phyloP scores from a whole-genome alignment of 2,113 vertebrate species.

The Zingel zingel region DNA sequence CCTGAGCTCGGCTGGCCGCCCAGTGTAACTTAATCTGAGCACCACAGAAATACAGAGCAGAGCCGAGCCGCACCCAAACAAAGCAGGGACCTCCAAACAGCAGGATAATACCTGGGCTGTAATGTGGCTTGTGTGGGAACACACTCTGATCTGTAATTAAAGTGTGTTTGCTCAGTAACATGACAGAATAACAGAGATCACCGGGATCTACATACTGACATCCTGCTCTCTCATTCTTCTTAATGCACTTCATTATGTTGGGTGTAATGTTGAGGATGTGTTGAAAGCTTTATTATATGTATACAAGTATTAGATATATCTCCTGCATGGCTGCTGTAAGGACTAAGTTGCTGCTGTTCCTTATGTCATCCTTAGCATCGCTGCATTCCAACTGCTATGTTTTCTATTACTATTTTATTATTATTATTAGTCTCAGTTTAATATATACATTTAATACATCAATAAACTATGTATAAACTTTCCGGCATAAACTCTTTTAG shows the following conservation, averaged over 20 bases:
- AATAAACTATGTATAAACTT: no score
- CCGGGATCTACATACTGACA: constrained; percentile 13
- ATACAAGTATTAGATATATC: background rate
- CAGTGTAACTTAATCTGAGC: constrained; percentile 58
- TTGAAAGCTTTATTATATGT: background rate
- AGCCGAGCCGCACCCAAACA: constrained; percentile 57
- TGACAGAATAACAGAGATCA: constrained; percentile 41
- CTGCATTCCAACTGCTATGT: background rate
- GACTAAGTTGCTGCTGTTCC: background rate
- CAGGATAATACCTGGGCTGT: constrained; percentile 13
- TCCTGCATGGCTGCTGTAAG: background rate
- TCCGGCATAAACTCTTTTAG: no score
- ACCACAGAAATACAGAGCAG: constrained; percentile 33
- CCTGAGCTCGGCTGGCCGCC: constrained; percentile 40
- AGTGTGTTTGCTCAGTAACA: constrained; percentile 29
- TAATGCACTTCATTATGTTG: constrained; percentile 13
- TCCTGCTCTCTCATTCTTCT: constrained; percentile 39
- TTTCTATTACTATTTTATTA: background rate
- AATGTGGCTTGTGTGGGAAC: constrained; percentile 41
- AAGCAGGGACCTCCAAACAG: constrained; percentile 15
- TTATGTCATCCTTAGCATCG: background rate
- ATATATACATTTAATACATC: background rate
- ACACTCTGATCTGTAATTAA: constrained; percentile 50
- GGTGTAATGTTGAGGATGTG: constrained; percentile 26
- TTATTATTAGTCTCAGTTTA: background rate